These are phyloP conservation scores for Oxyteleia sp. DNA, from an alignment of 2,888 invertebrate genomes.

Conservation along the genomic window DNA sequence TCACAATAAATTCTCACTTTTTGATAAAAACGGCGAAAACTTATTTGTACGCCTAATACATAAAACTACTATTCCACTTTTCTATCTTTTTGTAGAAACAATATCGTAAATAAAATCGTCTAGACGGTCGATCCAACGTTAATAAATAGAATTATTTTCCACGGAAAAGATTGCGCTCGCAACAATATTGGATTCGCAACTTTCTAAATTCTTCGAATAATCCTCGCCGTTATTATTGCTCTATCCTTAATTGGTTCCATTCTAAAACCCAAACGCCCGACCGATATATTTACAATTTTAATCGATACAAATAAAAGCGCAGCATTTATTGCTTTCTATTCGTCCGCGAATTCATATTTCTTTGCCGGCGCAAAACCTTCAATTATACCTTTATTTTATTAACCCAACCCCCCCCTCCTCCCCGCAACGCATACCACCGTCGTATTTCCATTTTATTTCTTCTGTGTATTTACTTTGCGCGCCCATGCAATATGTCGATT, in stretches of 20 bases:
- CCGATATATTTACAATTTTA: conserved; percentile 24
- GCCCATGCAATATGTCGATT: conserved; percentile 11
- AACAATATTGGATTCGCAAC: conserved; percentile 28
- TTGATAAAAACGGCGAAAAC: no score
- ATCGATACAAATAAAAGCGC: conserved; percentile 38
- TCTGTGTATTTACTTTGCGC: conserved; percentile 22
- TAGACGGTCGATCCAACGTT: conserved; percentile 1
- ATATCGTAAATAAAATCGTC: not conserved
- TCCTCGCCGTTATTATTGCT: conserved; percentile 30
- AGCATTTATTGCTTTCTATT: conserved; percentile 31
- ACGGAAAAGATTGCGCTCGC: conserved; percentile 23
- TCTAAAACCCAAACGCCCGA: conserved; percentile 27
- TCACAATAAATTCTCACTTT: no score
- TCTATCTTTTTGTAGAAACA: not conserved
- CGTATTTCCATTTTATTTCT: conserved; percentile 25
- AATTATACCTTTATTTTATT: no score
- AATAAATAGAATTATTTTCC: conserved; percentile 28
- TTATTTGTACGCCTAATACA: no score
- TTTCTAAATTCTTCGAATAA: conserved; percentile 60
- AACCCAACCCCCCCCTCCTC: no score
- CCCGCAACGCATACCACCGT: no score
- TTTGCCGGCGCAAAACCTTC: conserved; percentile 24
- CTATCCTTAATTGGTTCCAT: conserved; percentile 42
- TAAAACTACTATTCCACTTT: no score
- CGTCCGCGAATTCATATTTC: conserved; percentile 12